Base-by-base conservation (phyloP, 2,113 vertebrate genomes). In the Bufo gargarizans region DNA sequence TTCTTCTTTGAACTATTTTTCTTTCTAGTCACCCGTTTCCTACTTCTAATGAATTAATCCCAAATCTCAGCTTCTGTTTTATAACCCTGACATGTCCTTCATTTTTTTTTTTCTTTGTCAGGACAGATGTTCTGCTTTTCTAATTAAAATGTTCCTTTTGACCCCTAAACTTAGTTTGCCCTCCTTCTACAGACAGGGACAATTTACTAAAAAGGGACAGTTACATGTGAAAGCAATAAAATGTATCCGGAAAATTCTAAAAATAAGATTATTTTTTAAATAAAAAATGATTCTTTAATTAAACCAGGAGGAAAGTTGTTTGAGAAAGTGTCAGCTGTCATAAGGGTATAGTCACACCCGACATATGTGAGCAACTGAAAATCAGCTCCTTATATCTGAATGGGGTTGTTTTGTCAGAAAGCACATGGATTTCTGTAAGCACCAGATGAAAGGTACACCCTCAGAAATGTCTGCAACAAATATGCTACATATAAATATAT, bases 181-280 rank as follows among this genome's bases (percentile, higher is more conserved):
- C 86, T 88, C 20, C 16, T 33, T 43, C 47, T 65, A 65, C 81
- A 88, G 22, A 78, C 49, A 12, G 12, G 56, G 49, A 50, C 55
- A 84, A 84, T 84, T 67, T 84, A 58, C 58, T 67, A 56, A 55
- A 71, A 76, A 88, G 58, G 81, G 72, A 84, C 81, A 77, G 16
- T 77, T 77, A 67, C 72, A 88, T 78, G 87, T 67, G 72, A 78
- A 84, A 88, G 58, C 50, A 84, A 84, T 87, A 87, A 79, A 14
- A 87, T 67, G 22, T n/a, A 53, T 88, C 47, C 9, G 12, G 63
- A 76, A 50, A 76, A 47, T 6, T 3, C 33, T 8, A 3, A 45
- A 74, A 17, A 74, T 4, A 55, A 61, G 22, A 45, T 80, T 69
- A 2, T 59, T 22, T 17, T 19, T 69, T 10, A 3, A 47, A 61